These are phyloP conservation scores for Columba janthina DNA, from an alignment of 2,113 vertebrate genomes.

Conservation along the genomic window DNA sequence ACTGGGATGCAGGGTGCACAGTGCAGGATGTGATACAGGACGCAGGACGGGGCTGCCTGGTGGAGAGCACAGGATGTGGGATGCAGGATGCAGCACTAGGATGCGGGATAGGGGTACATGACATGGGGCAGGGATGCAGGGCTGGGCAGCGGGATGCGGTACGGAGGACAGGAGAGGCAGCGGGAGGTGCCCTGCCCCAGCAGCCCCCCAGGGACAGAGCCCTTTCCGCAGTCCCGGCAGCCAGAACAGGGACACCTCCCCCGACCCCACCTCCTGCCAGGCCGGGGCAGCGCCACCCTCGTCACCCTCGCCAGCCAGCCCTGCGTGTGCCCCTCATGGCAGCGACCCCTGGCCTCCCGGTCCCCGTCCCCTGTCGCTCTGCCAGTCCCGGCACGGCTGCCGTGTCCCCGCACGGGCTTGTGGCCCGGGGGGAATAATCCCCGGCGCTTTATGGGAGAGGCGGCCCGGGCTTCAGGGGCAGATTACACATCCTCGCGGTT, in stretches of 20 bases:
- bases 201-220: background rate
- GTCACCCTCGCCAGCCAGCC: background rate
- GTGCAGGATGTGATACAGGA: no score
- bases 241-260: background rate
- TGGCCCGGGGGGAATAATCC: background rate
- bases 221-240: background rate
- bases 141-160: background rate
- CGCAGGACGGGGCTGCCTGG: background rate
- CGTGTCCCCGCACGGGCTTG: background rate
- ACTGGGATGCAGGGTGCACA: background rate
- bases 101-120: background rate
- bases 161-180: no score
- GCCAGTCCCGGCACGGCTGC: background rate
- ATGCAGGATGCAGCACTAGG: background rate
- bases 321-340: background rate
- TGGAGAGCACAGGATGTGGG: background rate
- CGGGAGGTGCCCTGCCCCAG: background rate
- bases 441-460: fast-evolving
- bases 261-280: fast-evolving
- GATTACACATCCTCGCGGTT: background rate
- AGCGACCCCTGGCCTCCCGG: background rate
- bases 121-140: background rate
- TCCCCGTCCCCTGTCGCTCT: no score
- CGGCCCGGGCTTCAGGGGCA: background rate
- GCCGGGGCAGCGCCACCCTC: background rate